These are phyloP conservation scores for Platerodrilus igneus DNA, from an alignment of 2,888 invertebrate genomes.

Conservation along the genomic window DNA sequence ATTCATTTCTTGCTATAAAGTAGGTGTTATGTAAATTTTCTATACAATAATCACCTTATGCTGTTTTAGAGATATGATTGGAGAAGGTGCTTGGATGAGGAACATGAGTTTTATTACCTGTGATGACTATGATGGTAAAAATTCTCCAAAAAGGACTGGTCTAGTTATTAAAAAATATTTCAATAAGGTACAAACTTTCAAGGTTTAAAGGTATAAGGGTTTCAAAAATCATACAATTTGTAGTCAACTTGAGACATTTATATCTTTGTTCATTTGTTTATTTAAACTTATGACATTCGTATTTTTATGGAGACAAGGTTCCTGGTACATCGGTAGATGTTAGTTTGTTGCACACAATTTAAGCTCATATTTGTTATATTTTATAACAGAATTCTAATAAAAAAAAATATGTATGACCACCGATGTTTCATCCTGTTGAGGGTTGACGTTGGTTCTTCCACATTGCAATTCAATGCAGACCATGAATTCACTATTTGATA, in stretches of 20 bases:
- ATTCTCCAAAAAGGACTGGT: slow-evolving; percentile 63
- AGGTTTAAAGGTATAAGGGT: too few relatives aligned
- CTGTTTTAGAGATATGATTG: slow-evolving; percentile 59
- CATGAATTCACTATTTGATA: too few relatives aligned
- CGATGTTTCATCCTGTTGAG: too few relatives aligned
- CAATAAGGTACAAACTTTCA: slow-evolving; percentile 58
- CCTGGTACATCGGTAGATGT: too few relatives aligned
- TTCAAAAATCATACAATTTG: not conserved
- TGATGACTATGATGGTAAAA: slow-evolving; percentile 73
- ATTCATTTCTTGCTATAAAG: slow-evolving; percentile 70
- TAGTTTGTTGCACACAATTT: too few relatives aligned
- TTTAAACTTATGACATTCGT: slow-evolving; percentile 1
- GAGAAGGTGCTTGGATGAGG: slow-evolving; percentile 68
- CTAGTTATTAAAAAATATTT: slow-evolving; percentile 67
- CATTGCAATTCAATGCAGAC: too few relatives aligned
- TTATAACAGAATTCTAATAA: too few relatives aligned
- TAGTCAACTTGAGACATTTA: not conserved
- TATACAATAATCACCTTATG: slow-evolving; percentile 1
- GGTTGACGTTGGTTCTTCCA: too few relatives aligned
- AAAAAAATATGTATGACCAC: too few relatives aligned
- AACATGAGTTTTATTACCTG: slow-evolving; percentile 71
- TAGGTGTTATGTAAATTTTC: slow-evolving; percentile 43
- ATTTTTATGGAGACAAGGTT: too few relatives aligned
- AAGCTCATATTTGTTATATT: too few relatives aligned
- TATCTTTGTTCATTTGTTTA: slow-evolving; percentile 1